Percentiles rank a stretch among this genome's conserved stretches.
Evolutionary conservation across 2,797 vertebrate species (phyloP).

Genomic region (Sparus aurata): DNA sequence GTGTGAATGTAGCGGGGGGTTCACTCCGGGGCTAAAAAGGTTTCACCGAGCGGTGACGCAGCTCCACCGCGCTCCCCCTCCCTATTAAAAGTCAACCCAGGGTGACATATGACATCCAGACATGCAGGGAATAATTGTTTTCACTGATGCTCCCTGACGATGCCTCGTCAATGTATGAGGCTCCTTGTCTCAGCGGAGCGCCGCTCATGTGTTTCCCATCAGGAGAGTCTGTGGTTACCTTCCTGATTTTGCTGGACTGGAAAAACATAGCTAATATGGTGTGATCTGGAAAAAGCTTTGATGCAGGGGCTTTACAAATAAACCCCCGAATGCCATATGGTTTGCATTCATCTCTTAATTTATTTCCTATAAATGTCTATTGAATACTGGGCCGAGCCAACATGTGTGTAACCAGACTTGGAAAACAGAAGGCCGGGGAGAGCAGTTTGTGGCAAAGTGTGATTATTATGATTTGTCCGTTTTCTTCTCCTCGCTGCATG

Average conservation of each 20-base stretch:
- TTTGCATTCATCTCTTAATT: conserved; percentile 99
- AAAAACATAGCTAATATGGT: conserved; percentile 99
- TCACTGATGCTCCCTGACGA: conserved; percentile 90
- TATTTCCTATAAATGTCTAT: conserved; percentile 99
- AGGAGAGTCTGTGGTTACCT: conserved; percentile 98
- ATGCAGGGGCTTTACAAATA: conserved; percentile 99
- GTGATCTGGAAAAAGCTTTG: conserved; percentile 98
- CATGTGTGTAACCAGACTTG: conserved; percentile 94
- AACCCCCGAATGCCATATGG: conserved; percentile 98
- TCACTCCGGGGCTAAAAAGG: conserved; percentile 53
- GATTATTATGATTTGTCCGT: conserved; percentile 90
- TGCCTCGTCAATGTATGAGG: conserved; percentile 86
- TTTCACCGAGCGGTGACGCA: conserved; percentile 53
- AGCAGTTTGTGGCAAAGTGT: conserved; percentile 92
- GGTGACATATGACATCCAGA: conserved; percentile 79
- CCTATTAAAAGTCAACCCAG: conserved; percentile 55
- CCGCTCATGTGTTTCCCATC: conserved; percentile 99
- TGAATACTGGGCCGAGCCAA: conserved; percentile 95
- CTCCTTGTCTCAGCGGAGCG: conserved; percentile 81
- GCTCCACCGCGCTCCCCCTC: conserved; percentile 36
- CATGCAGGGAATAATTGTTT: conserved; percentile 84
- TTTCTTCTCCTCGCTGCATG: conserved; percentile 56
- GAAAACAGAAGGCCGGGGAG: conserved; percentile 88
- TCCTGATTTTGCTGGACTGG: conserved; percentile 98
- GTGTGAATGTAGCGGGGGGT: conserved; percentile 46